These are phyloP conservation scores for Zhengitettix transpicula DNA, from an alignment of 2,888 invertebrate genomes.

Conservation along the genomic window DNA sequence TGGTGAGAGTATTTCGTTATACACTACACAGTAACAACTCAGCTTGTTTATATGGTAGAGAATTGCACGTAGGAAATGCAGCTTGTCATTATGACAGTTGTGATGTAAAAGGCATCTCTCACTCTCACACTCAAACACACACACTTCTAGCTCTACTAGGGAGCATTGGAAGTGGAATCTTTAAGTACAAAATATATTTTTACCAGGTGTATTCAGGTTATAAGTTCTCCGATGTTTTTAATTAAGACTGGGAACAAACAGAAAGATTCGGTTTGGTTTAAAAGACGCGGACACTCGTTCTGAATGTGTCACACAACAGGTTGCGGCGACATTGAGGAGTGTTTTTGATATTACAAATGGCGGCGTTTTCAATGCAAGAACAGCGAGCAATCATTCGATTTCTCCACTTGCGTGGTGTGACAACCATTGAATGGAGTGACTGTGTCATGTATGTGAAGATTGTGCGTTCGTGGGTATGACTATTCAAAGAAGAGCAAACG, in stretches of 20 bases:
- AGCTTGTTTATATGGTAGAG: too few species aligned
- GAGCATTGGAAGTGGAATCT: too few species aligned
- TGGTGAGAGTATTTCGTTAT: too few species aligned
- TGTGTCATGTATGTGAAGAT: neutral
- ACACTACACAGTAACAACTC: too few species aligned
- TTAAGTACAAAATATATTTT: neutral
- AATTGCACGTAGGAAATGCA: too few species aligned
- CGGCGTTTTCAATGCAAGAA: neutral
- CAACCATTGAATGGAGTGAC: neutral
- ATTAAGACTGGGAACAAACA: neutral
- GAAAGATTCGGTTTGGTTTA: neutral
- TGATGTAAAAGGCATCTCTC: too few species aligned
- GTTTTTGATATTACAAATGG: neutral
- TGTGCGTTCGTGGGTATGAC: neutral
- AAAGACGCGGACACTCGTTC: neutral
- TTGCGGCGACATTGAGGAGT: neutral
- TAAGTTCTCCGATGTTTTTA: neutral
- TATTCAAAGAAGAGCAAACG: neutral
- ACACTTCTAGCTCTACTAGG: too few species aligned
- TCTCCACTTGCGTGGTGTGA: neutral
- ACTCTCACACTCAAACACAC: too few species aligned
- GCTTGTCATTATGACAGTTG: too few species aligned
- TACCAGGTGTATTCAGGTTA: neutral
- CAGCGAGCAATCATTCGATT: neutral
- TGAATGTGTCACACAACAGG: neutral